Base-by-base conservation (phyloP, 2,888 invertebrate genomes). In the Lasioglossum pauxillum region DNA sequence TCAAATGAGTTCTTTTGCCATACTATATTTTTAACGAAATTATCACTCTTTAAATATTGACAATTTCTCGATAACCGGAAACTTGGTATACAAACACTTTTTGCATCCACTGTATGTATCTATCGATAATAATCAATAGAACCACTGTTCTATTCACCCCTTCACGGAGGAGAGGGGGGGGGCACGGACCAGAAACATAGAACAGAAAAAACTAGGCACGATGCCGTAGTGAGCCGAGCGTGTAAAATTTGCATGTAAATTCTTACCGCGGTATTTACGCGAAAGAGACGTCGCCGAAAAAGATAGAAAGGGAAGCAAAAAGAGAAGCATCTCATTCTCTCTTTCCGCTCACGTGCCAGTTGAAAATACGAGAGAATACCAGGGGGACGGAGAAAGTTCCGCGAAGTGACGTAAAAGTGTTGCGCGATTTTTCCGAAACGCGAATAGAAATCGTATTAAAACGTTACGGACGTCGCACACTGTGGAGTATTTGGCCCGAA, bases 201-300 rank as follows among this genome's bases (percentile, higher is more conserved):
- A 41, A 27, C n/a, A 35, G 27, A 31, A 64, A 81, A 41, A 31
- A 75, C 67, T 49, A 38, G 27, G 74, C 53, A 71, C 31, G 79
- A 86, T 64, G 80, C 67, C 41, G 31, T 69, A 38, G n/a, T 41
- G 86, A 78, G 73, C 44, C 44, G 75, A 67, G 78, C 41, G 38
- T n/a, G 69, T 75, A 76, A 82, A 86, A 86, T 87, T 76, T 86
- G 57, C 73, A 83, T 82, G 74, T 76, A 79, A 83, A 83, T 84
- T 84, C 83, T 83, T 86, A 69, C 49, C 67, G 79, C 27, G 74
- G 60, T 78, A 82, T 82, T 84, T 80, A 84, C 75, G 80, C 38
- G 82, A 83, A 76, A 75, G 60, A 82, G 77, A 86, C 77, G 78
- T 67, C 72, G 53, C 74, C 16, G 76, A 46, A 41, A 64, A n/a